Evolutionary conservation across 2,888 invertebrate genomes (phyloP).

Genomic region (Rhogogaster chlorosoma): DNA sequence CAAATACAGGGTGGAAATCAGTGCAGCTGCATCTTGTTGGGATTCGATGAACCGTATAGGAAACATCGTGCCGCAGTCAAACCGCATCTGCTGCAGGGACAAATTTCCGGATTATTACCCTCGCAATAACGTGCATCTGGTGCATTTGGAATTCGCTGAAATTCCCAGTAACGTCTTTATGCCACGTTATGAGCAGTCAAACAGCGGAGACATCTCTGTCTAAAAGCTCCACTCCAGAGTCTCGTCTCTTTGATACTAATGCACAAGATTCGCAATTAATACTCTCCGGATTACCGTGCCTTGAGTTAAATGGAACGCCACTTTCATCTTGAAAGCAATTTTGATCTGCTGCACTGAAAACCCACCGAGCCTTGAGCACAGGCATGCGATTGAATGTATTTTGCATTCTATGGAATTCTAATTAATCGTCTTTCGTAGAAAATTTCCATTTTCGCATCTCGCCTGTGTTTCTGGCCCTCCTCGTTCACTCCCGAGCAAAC

Average conservation of each 20-base stretch:
- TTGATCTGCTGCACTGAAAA: neutral
- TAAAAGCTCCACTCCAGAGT: neutral
- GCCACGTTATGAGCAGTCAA: neutral
- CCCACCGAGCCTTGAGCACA: neutral
- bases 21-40: constrained; percentile 7
- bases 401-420: neutral
- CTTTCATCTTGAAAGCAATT: neutral
- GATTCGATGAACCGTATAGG: constrained; percentile 31
- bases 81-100: neutral
- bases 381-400: neutral
- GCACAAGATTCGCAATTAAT: constrained; percentile 9
- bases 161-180: neutral
- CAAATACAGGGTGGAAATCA: neutral
- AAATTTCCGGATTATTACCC: constrained; percentile 31
- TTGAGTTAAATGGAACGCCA: neutral
- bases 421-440: neutral
- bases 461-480: neutral
- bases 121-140: constrained; percentile 22
- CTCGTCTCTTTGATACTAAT: neutral
- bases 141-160: neutral
- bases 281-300: neutral
- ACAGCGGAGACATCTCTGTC: neutral
- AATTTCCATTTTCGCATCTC: neutral
- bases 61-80: constrained; percentile 20
- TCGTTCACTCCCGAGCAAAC: neutral